phyloP scores from a whole-genome alignment of 2,113 vertebrate species.

The Melanerpes formicivorus region DNA sequence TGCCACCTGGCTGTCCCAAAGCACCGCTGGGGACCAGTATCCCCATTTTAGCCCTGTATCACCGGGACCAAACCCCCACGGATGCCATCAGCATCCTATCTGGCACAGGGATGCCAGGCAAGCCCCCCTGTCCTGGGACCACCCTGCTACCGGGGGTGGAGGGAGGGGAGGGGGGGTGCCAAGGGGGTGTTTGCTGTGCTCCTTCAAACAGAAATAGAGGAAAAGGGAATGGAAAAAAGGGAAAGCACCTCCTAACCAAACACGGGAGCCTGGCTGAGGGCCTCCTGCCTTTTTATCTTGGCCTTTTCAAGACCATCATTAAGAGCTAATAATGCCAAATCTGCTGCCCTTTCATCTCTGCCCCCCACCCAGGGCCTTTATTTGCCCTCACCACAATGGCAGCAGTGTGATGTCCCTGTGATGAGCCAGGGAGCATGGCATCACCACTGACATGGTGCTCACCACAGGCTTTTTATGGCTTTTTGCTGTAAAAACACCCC shows the following conservation, averaged over 20 bases:
- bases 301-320: not conserved
- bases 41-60: not conserved
- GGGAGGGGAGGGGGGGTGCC: too few species aligned
- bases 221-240: conserved; percentile 17
- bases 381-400: rapidly evolving
- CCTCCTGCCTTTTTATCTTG: conserved; percentile 32
- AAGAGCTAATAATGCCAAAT: not conserved
- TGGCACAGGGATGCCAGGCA: not conserved
- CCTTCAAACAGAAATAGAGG: not conserved
- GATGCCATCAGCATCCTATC: not conserved
- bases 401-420: rapidly evolving
- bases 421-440: rapidly evolving
- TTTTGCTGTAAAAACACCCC: rapidly evolving
- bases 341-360: not conserved
- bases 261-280: not conserved
- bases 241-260: conserved; percentile 37
- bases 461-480: rapidly evolving
- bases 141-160: rapidly evolving
- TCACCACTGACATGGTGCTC: rapidly evolving
- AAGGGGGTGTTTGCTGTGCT: conserved; percentile 13
- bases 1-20: not conserved
- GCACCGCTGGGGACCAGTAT: not conserved
- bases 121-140: not conserved
- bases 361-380: not conserved
- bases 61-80: not conserved